Conservation (phyloP, 2,888 invertebrate genomes). For the Epirrhoe alternata region DNA sequence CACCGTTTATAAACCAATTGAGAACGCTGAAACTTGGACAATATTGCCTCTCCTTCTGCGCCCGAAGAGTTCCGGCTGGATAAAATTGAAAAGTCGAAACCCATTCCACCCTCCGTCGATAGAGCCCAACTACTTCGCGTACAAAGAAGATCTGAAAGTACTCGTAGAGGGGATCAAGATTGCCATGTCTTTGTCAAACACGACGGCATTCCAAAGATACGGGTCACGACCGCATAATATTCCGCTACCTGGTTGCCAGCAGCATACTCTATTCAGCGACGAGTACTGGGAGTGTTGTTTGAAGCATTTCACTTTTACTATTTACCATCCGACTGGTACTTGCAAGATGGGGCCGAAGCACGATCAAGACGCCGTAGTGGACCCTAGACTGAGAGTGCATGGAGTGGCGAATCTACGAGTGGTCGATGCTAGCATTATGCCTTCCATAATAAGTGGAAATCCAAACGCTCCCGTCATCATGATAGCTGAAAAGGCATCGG, state of each 20-base stretch:
- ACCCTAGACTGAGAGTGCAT: slow-evolving; percentile 90
- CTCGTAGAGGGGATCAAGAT: slow-evolving; percentile 94
- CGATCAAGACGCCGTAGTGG: slow-evolving; percentile 92
- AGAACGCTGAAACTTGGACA: slow-evolving; percentile 93
- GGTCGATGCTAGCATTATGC: slow-evolving; percentile 95
- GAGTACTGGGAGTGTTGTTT: slow-evolving; percentile 95
- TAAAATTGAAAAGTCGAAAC: slow-evolving; percentile 92
- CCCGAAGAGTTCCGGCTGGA: slow-evolving; percentile 94
- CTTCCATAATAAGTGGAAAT: slow-evolving; percentile 94
- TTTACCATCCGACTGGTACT: slow-evolving; percentile 94
- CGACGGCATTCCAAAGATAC: slow-evolving; percentile 92
- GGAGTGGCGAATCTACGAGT: slow-evolving; percentile 92
- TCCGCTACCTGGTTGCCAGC: slow-evolving; percentile 93
- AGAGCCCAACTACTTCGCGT: slow-evolving; percentile 96
- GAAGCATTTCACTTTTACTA: slow-evolving; percentile 92
- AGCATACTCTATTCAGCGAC: slow-evolving; percentile 89
- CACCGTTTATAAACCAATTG: slow-evolving; percentile 92
- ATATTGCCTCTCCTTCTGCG: slow-evolving; percentile 92
- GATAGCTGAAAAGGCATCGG: slow-evolving; percentile 96
- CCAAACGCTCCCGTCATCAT: slow-evolving; percentile 95
- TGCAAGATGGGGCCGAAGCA: slow-evolving; percentile 94
- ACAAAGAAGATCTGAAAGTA: slow-evolving; percentile 91
- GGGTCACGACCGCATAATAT: slow-evolving; percentile 92
- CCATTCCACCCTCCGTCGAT: slow-evolving; percentile 93
- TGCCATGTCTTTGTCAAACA: slow-evolving; percentile 91